Conservation (phyloP, 2,888 invertebrate species). For the Leptinotarsa peninsularis region DNA sequence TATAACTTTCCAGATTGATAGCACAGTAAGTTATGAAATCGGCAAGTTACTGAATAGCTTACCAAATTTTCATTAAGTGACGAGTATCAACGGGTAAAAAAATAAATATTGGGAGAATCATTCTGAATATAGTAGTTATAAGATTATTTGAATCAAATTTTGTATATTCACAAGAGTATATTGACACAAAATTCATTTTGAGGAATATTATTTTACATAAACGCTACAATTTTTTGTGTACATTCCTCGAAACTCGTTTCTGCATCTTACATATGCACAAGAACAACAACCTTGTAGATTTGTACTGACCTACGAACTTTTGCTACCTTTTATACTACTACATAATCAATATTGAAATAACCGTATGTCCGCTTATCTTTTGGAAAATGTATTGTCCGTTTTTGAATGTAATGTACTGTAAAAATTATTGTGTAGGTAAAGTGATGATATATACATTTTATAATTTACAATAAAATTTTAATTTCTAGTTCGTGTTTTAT, state of each 20-base stretch:
- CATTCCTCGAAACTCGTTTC: background rate
- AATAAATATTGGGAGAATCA: too few species aligned
- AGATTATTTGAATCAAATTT: background rate
- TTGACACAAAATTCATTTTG: too few species aligned
- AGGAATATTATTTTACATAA: too few species aligned
- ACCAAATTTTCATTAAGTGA: too few species aligned
- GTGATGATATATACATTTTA: conserved; percentile 20
- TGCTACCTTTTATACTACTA: conserved; percentile 12
- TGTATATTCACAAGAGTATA: background rate
- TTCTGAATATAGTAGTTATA: too few species aligned
- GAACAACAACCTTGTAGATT: background rate
- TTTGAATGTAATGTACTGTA: conserved; percentile 6
- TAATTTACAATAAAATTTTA: conserved; percentile 19
- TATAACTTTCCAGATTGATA: too few species aligned
- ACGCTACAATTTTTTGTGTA: background rate
- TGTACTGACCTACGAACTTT: background rate
- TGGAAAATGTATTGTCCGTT: conserved; percentile 16
- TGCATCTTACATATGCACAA: too few species aligned
- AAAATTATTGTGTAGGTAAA: conserved; percentile 18
- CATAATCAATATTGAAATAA: background rate
- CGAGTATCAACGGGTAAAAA: too few species aligned
- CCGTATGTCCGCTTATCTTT: conserved; percentile 7
- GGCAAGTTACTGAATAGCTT: too few species aligned
- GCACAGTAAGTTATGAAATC: too few species aligned
- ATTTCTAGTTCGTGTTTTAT: conserved; percentile 9